Evolutionary conservation across 1,140 invertebrate genomes (phyloP), one percentile per base, ranked within the genome.

Genomic region (Aphelinus certus): DNA sequence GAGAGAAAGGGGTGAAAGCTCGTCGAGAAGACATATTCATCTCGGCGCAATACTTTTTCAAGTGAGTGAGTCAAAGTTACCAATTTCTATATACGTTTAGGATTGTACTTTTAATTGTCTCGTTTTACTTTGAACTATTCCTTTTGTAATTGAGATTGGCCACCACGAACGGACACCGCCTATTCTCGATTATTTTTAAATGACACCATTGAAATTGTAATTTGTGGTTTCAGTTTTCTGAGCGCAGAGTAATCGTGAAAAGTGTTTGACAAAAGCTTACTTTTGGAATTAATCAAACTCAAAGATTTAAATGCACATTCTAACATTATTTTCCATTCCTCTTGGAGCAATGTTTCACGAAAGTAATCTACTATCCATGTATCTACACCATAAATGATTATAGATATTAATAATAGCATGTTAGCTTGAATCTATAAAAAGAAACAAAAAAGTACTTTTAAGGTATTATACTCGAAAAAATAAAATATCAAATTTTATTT

Each of bases 21-120:
- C 43, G 72, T n/a, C 47, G 51, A 66, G 53, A 9, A 53, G 49
- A 42, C 53, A 48, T 57, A 62, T 75, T 75, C 71, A 42, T 76
- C 69, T 61, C 64, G 48, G 69, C 64, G 79, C 79, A 78, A 83
- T 85, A 85, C 82, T 85, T 87, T 85, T 84, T 83, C 84, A 86
- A 86, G 69, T 83, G 84, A 85, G 85, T 87, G 86, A 87, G 84
- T 88, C 82, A 84, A 86, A 87, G 85, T 87, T 88, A 87, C 85
- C 86, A 87, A 85, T 87, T 86, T 87, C 83, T 87, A 86, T 77
- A 81, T 86, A 85, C 80, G 84, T 87, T 87, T 86, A 87, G 82
- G 79, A 83, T 77, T 78, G 78, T 83, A 84, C 79, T 83, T 87
- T 86, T 86, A 83, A 85, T 86, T 85, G 81, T 86, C 81, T 85